Base-by-base conservation (phyloP, 2,888 invertebrate species). In the Caenorhabditis panamensis region DNA sequence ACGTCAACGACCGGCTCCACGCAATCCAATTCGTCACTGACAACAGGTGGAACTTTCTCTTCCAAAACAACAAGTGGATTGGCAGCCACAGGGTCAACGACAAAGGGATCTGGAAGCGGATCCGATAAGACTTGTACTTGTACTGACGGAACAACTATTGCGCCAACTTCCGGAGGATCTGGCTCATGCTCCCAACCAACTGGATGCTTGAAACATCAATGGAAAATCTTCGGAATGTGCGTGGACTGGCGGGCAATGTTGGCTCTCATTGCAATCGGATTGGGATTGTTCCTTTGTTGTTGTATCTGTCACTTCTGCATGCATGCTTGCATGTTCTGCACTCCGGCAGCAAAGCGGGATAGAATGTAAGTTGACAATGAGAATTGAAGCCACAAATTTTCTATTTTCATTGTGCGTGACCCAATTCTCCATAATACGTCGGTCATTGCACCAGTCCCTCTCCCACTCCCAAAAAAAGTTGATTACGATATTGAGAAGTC, bases 171-270 rank as follows among this genome's bases (percentile, higher is more conserved):
- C 0, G 53, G 36, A 18, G 44, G 22, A n/a, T 63, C 79, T 5
- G 72, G 69, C 28, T 6, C 6, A 41, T 41, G 41, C 13, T 13
- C 51, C 1, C 31, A 66, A 37, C 63, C 20, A 36, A 28, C 31
- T 8, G 67, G 62, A 36, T 79, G 82, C 51, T 24, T 82, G 51
- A 68, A 71, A 24, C 58, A 82, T 63, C 79, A 82, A 67, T 82
- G 69, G 71, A 79, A 78, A 36, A 75, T 82, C 9, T 58, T 82
- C 20, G 76, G 76, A 47, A 79, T 79, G 82, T 82, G 82, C 28
- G 75, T 82, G 0, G 82, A 82, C 28, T 82, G 82, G 82, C 51
- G 82, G 18, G 79, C 79, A 16, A 69, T 82, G 63, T 56, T 82
- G 37, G 73, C 66, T 0, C 49, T 79, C n/a, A 16, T 77, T 3